These are phyloP conservation scores for Ophion ellenae DNA, from an alignment of 2,888 invertebrate species.

Conservation along the genomic window DNA sequence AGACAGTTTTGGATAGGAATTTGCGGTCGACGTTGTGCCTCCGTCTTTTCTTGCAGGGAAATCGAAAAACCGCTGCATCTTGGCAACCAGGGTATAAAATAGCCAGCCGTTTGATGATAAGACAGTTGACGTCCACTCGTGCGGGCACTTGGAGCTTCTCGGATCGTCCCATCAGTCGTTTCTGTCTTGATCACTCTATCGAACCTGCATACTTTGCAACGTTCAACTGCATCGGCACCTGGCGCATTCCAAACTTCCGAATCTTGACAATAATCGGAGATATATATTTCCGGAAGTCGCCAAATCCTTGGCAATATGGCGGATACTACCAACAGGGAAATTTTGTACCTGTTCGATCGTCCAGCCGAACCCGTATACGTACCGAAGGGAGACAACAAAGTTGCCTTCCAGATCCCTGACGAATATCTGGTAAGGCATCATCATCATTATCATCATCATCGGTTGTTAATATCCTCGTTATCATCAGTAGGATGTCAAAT, in stretches of 20 bases:
- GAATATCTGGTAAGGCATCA: constrained; percentile 87
- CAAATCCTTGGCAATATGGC: not conserved
- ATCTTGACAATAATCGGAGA: not conserved
- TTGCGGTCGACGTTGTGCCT: constrained; percentile 62
- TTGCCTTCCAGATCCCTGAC: constrained; percentile 87
- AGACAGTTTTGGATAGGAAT: constrained; percentile 52
- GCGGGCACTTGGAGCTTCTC: constrained; percentile 36
- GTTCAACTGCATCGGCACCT: not conserved
- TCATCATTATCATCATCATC: not conserved
- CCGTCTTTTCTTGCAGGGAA: not conserved
- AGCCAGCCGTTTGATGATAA: constrained; percentile 16
- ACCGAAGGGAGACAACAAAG: constrained; percentile 88
- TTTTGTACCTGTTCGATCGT: constrained; percentile 88
- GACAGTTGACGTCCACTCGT: constrained; percentile 52
- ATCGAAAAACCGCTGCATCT: constrained; percentile 67
- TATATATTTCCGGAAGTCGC: not conserved
- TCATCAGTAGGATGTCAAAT: not conserved
- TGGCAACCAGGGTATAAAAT: constrained; percentile 64
- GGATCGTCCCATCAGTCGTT: not conserved
- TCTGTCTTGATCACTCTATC: not conserved
- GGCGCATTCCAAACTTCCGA: not conserved
- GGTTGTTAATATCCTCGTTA: not conserved
- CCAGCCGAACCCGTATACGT: constrained; percentile 91
- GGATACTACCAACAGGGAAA: constrained; percentile 62
- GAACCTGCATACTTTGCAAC: not conserved